Evolutionary conservation across 2,113 vertebrate genomes (phyloP).

Genomic region (Equus przewalskii): DNA sequence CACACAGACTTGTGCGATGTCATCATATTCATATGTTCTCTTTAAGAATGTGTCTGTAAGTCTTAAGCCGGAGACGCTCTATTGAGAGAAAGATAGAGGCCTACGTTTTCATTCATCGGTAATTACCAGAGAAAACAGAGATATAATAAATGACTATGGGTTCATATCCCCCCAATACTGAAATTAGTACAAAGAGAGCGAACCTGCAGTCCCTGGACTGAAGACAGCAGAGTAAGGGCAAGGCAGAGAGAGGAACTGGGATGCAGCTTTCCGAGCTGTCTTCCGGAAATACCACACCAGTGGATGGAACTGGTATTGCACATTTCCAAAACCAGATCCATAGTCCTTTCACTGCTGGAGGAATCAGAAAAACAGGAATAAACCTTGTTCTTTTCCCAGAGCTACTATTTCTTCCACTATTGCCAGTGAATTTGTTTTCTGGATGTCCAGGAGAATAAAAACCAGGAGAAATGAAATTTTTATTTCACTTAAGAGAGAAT

Average conservation of each 20-base stretch:
- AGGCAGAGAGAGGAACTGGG: slow-evolving; percentile 95
- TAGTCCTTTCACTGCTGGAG: slow-evolving; percentile 96
- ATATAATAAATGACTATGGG: not conserved
- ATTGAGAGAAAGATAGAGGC: slow-evolving; percentile 73
- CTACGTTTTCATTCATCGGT: slow-evolving; percentile 56
- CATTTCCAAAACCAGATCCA: slow-evolving; percentile 99
- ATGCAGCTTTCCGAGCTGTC: slow-evolving; percentile 96
- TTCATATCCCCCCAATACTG: not conserved
- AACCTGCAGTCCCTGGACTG: slow-evolving; percentile 97
- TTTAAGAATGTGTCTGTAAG: slow-evolving; percentile 98
- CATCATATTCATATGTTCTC: slow-evolving; percentile 98
- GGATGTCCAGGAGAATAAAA: slow-evolving; percentile 26
- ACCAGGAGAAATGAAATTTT: slow-evolving; percentile 37
- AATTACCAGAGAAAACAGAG: not conserved
- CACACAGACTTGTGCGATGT: slow-evolving; percentile 98
- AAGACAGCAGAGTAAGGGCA: slow-evolving; percentile 94
- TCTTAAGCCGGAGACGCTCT: slow-evolving; percentile 97
- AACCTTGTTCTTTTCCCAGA: slow-evolving; percentile 69
- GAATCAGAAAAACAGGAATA: slow-evolving; percentile 75
- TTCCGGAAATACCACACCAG: slow-evolving; percentile 98
- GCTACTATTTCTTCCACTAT: not conserved
- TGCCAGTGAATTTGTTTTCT: slow-evolving; percentile 54
- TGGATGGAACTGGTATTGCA: slow-evolving; percentile 96
- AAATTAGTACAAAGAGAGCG: not conserved
- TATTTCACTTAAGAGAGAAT: not conserved